Conservation (phyloP, 35 echinoderm and acorn worm genomes). For the Heliocidaris erythrogramma region DNA sequence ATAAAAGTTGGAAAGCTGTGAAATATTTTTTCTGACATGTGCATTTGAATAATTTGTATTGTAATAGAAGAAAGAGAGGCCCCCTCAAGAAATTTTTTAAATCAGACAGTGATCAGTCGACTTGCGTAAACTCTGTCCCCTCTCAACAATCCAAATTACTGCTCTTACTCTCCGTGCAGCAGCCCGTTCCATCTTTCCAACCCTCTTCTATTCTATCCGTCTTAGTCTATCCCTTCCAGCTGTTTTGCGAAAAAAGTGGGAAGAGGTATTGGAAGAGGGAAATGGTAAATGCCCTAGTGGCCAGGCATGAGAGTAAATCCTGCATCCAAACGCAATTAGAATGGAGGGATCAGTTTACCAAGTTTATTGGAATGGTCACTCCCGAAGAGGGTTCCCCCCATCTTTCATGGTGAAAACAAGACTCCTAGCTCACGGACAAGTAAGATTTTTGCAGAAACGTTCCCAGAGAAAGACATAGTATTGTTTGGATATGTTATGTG, state of each 20-base stretch:
- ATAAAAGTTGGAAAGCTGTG: background rate
- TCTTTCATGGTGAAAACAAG: background rate
- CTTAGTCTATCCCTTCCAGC: too few relatives aligned
- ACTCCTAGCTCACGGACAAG: background rate
- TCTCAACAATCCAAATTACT: background rate
- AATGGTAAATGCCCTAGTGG: background rate
- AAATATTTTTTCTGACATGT: background rate
- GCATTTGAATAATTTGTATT: background rate
- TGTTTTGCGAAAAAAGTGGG: background rate
- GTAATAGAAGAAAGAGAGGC: background rate
- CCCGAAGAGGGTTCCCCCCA: background rate
- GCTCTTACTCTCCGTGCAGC: background rate
- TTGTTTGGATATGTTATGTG: background rate
- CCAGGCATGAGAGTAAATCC: background rate
- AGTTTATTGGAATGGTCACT: background rate
- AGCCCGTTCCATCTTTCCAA: background rate
- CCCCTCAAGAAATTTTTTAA: background rate
- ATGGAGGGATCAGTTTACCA: slow-evolving; percentile 8
- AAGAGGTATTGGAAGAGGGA: background rate
- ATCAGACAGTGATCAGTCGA: background rate
- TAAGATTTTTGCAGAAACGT: background rate
- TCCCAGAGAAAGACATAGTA: background rate
- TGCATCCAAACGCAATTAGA: background rate
- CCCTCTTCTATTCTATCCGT: background rate
- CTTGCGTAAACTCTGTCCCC: background rate